phyloP scores from a whole-genome alignment of 2,888 invertebrate genomes.

The Apotomis betuletana region DNA sequence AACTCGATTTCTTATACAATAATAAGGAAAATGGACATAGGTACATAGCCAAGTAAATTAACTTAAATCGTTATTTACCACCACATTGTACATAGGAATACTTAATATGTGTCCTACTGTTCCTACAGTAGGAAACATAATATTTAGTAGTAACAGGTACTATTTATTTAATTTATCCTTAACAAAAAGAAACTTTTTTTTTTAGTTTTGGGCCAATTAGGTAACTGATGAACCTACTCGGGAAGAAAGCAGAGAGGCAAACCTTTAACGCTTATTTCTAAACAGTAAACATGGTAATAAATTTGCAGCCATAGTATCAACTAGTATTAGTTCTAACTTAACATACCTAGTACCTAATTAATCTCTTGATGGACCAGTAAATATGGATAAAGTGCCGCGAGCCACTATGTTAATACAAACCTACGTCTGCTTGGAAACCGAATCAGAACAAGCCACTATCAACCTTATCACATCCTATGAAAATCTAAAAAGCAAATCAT shows the following conservation, averaged over 20 bases:
- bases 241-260: too few species aligned
- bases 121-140: too few species aligned
- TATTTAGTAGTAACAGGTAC: too few species aligned
- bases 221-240: too few species aligned
- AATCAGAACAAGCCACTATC: constrained; percentile 11
- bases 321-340: constrained; percentile 14
- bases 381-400: constrained; percentile 33
- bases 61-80: neutral
- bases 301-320: constrained; percentile 1
- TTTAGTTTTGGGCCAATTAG: too few species aligned
- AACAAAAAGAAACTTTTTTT: too few species aligned
- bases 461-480: constrained; percentile 1
- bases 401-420: constrained; percentile 36
- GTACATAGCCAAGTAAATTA: neutral
- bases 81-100: too few species aligned
- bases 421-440: constrained; percentile 2
- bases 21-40: constrained; percentile 15
- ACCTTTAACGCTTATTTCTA: too few species aligned
- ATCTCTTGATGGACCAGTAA: constrained; percentile 20
- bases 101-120: neutral
- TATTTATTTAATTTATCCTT: too few species aligned
- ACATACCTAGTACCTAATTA: constrained; percentile 14
- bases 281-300: neutral
- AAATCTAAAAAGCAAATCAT: constrained; percentile 1
- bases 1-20: neutral